Evolutionary conservation across 2,113 vertebrate species (phyloP), one percentile per base, ranked within the genome.

Genomic region (Catharus bicknelli): DNA sequence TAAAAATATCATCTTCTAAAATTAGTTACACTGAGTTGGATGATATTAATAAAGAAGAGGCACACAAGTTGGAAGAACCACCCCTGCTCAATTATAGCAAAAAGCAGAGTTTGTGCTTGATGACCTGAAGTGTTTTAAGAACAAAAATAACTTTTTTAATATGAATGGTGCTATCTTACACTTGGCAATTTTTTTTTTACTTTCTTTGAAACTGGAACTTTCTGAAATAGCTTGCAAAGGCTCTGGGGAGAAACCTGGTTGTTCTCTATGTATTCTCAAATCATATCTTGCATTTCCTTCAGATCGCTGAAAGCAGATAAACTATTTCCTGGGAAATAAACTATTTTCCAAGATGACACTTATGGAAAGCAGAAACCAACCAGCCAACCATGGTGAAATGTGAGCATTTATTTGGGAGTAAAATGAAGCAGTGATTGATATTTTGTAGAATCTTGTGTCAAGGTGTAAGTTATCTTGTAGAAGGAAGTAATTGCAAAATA

Each of bases 401-500:
- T 19, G 29, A 72, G 40, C 43, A 63, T 40, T 67, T 79, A 51
- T 72, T 43, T 66, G 59, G 22, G 61, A 86, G 12, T 47, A 25
- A 80, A 88, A 81, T 43, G 63, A 90, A 90, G 38, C 55, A 34
- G 17, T 27, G 22, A 73, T 36, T 32, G 63, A 74, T 81, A 50
- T 66, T 90, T 92, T 51, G 19, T 51, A 32, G 64, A 63, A 83
- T 27, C 55, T 55, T 42, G 16, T 55, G 32, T 47, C 68, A 81
- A 81, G 57, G 20, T 90, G 23, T 8, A 45, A 86, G 30, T 51
- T 79, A 62, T n/a, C 62, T 66, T 20, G 17, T 43, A 51, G 40
- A 76, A 82, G 40, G 45, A 86, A 91, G 53, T 73, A 47, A 88
- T 94, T 88, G 83, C 19, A 88, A 93, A 86, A 83, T 21, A 23